phyloP scores from a whole-genome alignment of 2,888 invertebrate genomes.

The Sinelater perroti region DNA sequence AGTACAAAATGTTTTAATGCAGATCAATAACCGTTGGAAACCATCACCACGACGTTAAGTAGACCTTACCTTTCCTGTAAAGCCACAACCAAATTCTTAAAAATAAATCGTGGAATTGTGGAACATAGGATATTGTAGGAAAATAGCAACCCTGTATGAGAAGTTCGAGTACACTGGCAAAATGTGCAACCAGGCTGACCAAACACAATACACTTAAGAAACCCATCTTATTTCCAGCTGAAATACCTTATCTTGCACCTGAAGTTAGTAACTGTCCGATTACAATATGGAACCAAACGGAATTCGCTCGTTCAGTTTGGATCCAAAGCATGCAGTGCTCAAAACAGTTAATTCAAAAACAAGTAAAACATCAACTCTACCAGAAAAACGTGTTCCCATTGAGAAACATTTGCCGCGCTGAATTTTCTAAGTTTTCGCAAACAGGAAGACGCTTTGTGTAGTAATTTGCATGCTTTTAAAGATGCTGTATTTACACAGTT shows the following conservation, averaged over 20 bases:
- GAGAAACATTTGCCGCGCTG: not conserved
- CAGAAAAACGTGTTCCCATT: conserved; percentile 16
- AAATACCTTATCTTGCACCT: conserved; percentile 43
- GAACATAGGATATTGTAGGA: conserved; percentile 23
- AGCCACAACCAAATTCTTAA: conserved; percentile 2
- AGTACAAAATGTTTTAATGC: too few relatives aligned
- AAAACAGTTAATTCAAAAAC: conserved; percentile 23
- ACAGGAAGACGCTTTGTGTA: conserved; percentile 23
- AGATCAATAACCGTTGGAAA: too few relatives aligned
- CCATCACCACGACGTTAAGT: too few relatives aligned
- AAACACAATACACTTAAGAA: conserved; percentile 37
- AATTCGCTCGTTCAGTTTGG: conserved; percentile 18
- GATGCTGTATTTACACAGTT: conserved; percentile 41
- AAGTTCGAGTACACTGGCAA: conserved; percentile 27
- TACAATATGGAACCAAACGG: conserved; percentile 25
- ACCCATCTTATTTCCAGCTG: conserved; percentile 41
- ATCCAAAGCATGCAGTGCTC: conserved; percentile 24
- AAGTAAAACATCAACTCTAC: conserved; percentile 18
- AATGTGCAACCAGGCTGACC: conserved; percentile 42
- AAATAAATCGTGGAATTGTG: conserved; percentile 5
- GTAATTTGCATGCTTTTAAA: conserved; percentile 37
- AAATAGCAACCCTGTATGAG: conserved; percentile 32
- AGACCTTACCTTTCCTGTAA: not conserved
- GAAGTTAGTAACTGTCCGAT: conserved; percentile 40
- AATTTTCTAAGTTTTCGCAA: not conserved